phyloP scores from a whole-genome alignment of 2,113 vertebrate species.

The Hiodon alosoides region DNA sequence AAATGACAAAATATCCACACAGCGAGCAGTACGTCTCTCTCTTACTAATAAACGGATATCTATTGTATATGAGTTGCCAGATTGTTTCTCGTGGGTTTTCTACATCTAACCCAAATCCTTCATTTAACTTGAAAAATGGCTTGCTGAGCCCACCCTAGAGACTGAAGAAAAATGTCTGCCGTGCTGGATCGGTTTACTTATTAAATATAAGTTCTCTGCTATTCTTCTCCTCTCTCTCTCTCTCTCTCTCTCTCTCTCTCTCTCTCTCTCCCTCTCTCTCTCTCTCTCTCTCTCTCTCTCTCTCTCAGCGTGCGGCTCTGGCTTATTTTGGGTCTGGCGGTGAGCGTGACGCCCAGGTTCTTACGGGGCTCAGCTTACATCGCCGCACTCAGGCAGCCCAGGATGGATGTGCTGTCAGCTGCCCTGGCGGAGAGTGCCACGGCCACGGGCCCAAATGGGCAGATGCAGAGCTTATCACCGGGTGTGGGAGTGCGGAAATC shows the following conservation, averaged over 20 bases:
- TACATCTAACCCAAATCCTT: slow-evolving; percentile 58
- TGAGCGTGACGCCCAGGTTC: slow-evolving; percentile 55
- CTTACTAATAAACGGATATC: slow-evolving; percentile 28
- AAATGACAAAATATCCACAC: slow-evolving; percentile 13
- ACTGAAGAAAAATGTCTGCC: slow-evolving; percentile 53
- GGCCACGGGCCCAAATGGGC: slow-evolving; percentile 56
- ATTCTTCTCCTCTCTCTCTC: slow-evolving; percentile 35
- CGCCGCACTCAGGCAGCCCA: slow-evolving; percentile 55
- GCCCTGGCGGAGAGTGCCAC: slow-evolving; percentile 60
- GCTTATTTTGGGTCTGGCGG: slow-evolving; percentile 47
- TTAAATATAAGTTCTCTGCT: slow-evolving; percentile 62
- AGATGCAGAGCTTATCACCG: slow-evolving; percentile 51
- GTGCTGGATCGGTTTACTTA: slow-evolving; percentile 62
- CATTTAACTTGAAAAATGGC: slow-evolving; percentile 55
- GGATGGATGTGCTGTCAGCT: slow-evolving; percentile 65
- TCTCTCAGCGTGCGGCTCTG: slow-evolving; percentile 37
- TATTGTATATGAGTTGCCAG: slow-evolving; percentile 52
- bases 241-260: slow-evolving; percentile 20
- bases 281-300: slow-evolving; percentile 29
- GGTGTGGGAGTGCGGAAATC: slow-evolving; percentile 21
- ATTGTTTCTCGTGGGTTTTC: slow-evolving; percentile 53
- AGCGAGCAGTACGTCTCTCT: neutral
- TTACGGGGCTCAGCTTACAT: slow-evolving; percentile 52
- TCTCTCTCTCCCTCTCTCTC: slow-evolving; percentile 37
- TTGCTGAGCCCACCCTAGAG: slow-evolving; percentile 59